Conservation (phyloP, 2,888 invertebrate species). For the Mechanitis mazaeus region DNA sequence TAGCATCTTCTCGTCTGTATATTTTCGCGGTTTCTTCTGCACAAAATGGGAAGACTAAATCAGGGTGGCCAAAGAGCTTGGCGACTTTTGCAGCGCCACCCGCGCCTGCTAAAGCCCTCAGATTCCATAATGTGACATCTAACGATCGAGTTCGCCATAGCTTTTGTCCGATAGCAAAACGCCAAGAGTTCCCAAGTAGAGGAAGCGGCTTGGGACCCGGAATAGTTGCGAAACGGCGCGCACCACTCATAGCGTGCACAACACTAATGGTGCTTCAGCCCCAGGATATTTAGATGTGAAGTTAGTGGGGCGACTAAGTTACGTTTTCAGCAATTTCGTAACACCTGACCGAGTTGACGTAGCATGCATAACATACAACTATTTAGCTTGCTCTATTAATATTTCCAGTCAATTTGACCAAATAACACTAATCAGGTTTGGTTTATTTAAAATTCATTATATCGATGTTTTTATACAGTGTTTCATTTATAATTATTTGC, state of each 20-base stretch:
- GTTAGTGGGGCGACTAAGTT: slow-evolving; percentile 59
- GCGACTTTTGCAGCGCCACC: slow-evolving; percentile 79
- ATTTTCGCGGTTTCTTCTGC: slow-evolving; percentile 84
- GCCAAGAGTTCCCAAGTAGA: slow-evolving; percentile 86
- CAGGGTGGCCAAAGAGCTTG: slow-evolving; percentile 85
- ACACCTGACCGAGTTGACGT: slow-evolving; percentile 49
- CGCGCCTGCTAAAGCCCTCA: slow-evolving; percentile 63
- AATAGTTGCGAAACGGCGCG: slow-evolving; percentile 78
- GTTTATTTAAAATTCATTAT: not conserved
- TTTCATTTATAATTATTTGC: not conserved
- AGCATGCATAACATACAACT: slow-evolving; percentile 20
- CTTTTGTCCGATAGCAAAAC: slow-evolving; percentile 79
- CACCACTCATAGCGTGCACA: slow-evolving; percentile 57
- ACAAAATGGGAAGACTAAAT: slow-evolving; percentile 83
- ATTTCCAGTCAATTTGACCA: slow-evolving; percentile 11
- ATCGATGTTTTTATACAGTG: no score
- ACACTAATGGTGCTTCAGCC: slow-evolving; percentile 55
- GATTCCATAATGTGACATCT: slow-evolving; percentile 68
- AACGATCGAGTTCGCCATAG: slow-evolving; percentile 75
- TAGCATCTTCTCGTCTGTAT: slow-evolving; percentile 81
- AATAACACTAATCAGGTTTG: not conserved
- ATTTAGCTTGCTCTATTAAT: slow-evolving; percentile 19
- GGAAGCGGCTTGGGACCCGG: slow-evolving; percentile 86
- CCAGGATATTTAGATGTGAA: slow-evolving; percentile 40
- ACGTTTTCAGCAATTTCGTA: slow-evolving; percentile 65